Conservation (phyloP, 1,140 invertebrate genomes). For the Xylocopa sonorina region DNA sequence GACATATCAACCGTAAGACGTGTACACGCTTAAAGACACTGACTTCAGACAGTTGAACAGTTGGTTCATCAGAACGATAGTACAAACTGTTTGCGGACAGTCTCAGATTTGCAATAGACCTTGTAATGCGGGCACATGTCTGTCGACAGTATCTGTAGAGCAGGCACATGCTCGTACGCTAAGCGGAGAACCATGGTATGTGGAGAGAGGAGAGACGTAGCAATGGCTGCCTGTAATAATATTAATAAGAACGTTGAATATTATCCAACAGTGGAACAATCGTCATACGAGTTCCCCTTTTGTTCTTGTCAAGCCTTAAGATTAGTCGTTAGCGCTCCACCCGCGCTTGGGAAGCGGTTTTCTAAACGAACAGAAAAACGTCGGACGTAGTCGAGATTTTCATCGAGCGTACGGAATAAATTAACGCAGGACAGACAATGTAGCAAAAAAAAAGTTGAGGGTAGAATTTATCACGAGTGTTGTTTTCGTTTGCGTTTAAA, state of each 20-base stretch:
- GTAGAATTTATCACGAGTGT: background rate
- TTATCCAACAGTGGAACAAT: background rate
- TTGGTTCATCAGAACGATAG: too few relatives aligned
- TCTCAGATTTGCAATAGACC: too few relatives aligned
- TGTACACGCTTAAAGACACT: too few relatives aligned
- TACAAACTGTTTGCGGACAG: too few relatives aligned
- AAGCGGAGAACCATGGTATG: constrained; percentile 2
- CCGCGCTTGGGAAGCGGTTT: background rate
- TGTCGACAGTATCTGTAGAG: too few relatives aligned
- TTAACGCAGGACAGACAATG: background rate
- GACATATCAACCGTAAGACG: constrained; percentile 13
- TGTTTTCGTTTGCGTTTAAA: too few relatives aligned
- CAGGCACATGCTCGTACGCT: too few relatives aligned
- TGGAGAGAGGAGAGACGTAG: background rate
- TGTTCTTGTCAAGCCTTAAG: background rate
- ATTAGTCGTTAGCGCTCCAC: background rate
- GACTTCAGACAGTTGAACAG: too few relatives aligned
- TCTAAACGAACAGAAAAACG: background rate
- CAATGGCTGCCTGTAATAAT: background rate
- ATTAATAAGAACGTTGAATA: background rate
- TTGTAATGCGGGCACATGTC: too few relatives aligned
- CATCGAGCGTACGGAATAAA: background rate
- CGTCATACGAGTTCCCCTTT: background rate
- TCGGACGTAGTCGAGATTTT: background rate
- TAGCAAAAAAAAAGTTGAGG: background rate